phyloP scores from a whole-genome alignment of 2,797 vertebrate species.

The Spinus pinus region DNA sequence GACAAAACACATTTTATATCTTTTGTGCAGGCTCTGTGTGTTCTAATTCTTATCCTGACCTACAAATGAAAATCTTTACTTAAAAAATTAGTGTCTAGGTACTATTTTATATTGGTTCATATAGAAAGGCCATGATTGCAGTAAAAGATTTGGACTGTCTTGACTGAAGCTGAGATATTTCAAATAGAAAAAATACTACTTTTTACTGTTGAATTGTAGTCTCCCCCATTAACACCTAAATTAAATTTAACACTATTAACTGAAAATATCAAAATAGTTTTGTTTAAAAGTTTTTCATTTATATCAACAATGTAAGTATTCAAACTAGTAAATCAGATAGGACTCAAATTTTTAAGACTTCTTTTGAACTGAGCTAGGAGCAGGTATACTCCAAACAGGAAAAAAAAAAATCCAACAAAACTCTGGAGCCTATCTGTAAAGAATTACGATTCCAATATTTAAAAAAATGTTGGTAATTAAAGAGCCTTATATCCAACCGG shows the following conservation, averaged over 20 bases:
- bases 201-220: not conserved
- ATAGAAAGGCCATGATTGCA: not conserved
- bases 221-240: not conserved
- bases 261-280: not conserved
- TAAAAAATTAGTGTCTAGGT: not conserved
- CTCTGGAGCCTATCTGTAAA: not conserved
- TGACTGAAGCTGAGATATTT: not conserved
- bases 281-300: not conserved
- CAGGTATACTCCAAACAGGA: not conserved
- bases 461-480: not conserved
- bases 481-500: not conserved
- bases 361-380: not conserved
- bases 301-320: not conserved
- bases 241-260: not conserved
- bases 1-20: not conserved
- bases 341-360: not conserved
- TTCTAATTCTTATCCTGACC: not conserved
- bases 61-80: not conserved
- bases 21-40: not conserved
- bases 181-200: not conserved
- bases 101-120: not conserved
- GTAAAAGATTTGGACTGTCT: not conserved
- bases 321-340: not conserved
- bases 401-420: fast-evolving
- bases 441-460: not conserved